Evolutionary conservation across 2,113 vertebrate species (phyloP).

Genomic region (Centropus bengalensis): DNA sequence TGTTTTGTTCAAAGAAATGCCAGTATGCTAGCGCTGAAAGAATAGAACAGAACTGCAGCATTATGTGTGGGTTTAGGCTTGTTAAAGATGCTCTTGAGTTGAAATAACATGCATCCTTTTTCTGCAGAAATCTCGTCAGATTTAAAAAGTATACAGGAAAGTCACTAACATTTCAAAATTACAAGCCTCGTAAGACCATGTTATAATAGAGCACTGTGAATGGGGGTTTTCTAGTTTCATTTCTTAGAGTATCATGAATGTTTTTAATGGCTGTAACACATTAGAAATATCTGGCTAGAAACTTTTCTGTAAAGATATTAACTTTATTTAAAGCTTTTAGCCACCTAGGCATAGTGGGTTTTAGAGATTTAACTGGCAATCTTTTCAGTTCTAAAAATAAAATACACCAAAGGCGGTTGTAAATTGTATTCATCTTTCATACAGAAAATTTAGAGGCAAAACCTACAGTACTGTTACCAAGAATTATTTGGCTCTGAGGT

Average conservation of each 20-base stretch:
- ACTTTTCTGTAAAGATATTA: not conserved
- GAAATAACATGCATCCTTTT: constrained; percentile 21
- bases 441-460: not conserved
- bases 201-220: not conserved
- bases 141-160: not conserved
- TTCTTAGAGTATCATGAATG: not conserved
- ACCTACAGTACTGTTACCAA: not conserved
- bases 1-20: constrained; percentile 74
- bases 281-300: not conserved
- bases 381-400: not conserved
- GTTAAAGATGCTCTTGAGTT: constrained; percentile 10
- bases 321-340: not conserved
- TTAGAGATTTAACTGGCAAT: not conserved
- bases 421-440: not conserved
- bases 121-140: not conserved
- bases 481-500: not conserved
- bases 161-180: not conserved
- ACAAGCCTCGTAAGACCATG: not conserved
- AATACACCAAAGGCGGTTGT: not conserved
- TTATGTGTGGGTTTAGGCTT: constrained; percentile 44
- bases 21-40: constrained; percentile 64
- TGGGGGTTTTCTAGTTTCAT: not conserved
- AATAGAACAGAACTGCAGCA: constrained; percentile 30
- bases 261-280: not conserved
- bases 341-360: not conserved